phyloP scores from a whole-genome alignment of 1,140 invertebrate species.

The Theocolax elegans region DNA sequence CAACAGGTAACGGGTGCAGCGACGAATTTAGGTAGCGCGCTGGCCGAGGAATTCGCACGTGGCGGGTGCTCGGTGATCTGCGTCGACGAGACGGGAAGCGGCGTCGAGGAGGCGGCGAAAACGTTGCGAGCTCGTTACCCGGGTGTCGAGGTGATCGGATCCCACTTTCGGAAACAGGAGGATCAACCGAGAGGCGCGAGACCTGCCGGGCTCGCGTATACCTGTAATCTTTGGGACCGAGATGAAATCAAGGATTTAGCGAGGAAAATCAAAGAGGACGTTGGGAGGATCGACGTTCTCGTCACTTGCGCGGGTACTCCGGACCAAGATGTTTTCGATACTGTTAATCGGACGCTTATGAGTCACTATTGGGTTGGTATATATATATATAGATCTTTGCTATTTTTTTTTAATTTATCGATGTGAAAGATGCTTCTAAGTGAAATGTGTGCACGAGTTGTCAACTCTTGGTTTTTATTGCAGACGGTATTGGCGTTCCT shows the following conservation, averaged over 20 bases:
- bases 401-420: too few species aligned
- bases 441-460: too few species aligned
- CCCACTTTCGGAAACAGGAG: constrained; percentile 45
- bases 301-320: constrained; percentile 57
- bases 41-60: constrained; percentile 59
- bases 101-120: constrained; percentile 47
- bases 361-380: constrained; percentile 62
- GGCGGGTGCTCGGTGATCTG: constrained; percentile 60
- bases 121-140: constrained; percentile 45
- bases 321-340: constrained; percentile 53
- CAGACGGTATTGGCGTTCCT: constrained; percentile 62
- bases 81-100: constrained; percentile 52
- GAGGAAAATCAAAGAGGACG: constrained; percentile 54
- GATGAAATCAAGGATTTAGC: constrained; percentile 52
- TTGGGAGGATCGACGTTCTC: constrained; percentile 60
- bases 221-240: constrained; percentile 55
- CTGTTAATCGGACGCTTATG: constrained; percentile 57
- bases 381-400: background rate
- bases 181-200: background rate
- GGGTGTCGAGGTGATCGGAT: constrained; percentile 40
- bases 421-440: too few species aligned
- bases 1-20: constrained; percentile 62
- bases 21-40: constrained; percentile 54
- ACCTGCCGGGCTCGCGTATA: constrained; percentile 48
- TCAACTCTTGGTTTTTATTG: constrained; percentile 42